Conservation (phyloP, 92 coral and sea anemone species). For the Epizoanthus rinbou region DNA sequence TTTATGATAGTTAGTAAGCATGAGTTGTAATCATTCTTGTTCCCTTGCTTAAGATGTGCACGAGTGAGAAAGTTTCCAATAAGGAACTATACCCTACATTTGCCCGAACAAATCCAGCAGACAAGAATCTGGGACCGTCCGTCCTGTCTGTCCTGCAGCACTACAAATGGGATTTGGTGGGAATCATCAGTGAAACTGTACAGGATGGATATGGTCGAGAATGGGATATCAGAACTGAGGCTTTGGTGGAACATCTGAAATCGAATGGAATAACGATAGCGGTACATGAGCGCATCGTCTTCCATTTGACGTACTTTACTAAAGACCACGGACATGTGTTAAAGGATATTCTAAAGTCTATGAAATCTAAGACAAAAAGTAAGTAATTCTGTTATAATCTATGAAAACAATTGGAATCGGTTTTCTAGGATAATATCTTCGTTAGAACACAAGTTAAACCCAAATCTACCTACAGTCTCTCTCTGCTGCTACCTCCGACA, state of each 20-base stretch:
- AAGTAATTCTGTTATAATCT: slow-evolving; percentile 4
- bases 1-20: no score
- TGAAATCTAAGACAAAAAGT: slow-evolving; percentile 74
- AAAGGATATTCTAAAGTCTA: slow-evolving; percentile 53
- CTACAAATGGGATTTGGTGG: slow-evolving; percentile 78
- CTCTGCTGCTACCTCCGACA: no score
- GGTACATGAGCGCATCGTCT: slow-evolving; percentile 49
- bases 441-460: no score
- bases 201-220: slow-evolving; percentile 11
- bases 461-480: no score
- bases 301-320: slow-evolving; percentile 37
- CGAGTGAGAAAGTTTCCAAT: slow-evolving; percentile 74
- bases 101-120: slow-evolving; percentile 90
- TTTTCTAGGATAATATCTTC: no score
- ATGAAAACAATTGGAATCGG: no score
- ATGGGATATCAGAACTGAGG: slow-evolving; percentile 69
- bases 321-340: slow-evolving; percentile 28
- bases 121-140: slow-evolving; percentile 78
- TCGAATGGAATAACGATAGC: slow-evolving; percentile 65
- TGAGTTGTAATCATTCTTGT: neutral
- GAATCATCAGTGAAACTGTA: slow-evolving; percentile 73
- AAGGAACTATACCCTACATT: slow-evolving; percentile 85
- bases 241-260: slow-evolving; percentile 55
- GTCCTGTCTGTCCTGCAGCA: slow-evolving; percentile 74
- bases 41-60: slow-evolving; percentile 68